Base-by-base conservation (phyloP, 1,140 invertebrate genomes). In the Trachymyrmex cornetzi region DNA sequence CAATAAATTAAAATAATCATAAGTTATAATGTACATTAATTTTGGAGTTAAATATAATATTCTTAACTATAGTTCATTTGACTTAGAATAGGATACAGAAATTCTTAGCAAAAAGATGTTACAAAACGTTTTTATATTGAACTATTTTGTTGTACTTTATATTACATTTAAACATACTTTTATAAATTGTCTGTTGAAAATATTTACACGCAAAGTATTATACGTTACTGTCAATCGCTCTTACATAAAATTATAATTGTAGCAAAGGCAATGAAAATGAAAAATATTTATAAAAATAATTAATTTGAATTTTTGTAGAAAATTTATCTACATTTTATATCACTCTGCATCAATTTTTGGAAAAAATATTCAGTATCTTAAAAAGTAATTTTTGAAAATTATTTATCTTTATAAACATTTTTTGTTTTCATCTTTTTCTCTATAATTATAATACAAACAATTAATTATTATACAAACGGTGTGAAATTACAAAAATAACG, bases 401-500 rank as follows among this genome's bases (percentile, higher is more conserved):
- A n/a, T 27, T 4, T 48, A 61, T 1, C 0, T 63, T 9, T 14
- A 14, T 4, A 82, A 74, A 74, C 44, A 19, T 50, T 50, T 2
- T 24, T 69, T 2, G 24, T 48, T 30, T 72, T 71, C 7, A 22
- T 82, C 30, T 14, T 9, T 2, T 19, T 48, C 22, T 19, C 7
- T 55, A 16, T 7, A 27, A 50, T 50, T 24, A 16, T 7, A 69
- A 50, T 22, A 22, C 11, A 44, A 44, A 44, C 9, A 44, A 44
- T 44, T 44, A 44, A 44, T 57, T 22, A 57, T 27, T 19, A 9
- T 24, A 1, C 24, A 69, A 48, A 14, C 48, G 24, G 22, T 6
- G 22, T 50, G 48, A 4, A 14, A n/a, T 61, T 48, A 22, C 55
- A 34, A 75, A 50, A 75, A 30, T 75, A 84, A 74, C 6, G 19